Evolutionary conservation across 2,113 vertebrate genomes (phyloP), one percentile per base, ranked within the genome.

Genomic region (Ellobius talpinus): DNA sequence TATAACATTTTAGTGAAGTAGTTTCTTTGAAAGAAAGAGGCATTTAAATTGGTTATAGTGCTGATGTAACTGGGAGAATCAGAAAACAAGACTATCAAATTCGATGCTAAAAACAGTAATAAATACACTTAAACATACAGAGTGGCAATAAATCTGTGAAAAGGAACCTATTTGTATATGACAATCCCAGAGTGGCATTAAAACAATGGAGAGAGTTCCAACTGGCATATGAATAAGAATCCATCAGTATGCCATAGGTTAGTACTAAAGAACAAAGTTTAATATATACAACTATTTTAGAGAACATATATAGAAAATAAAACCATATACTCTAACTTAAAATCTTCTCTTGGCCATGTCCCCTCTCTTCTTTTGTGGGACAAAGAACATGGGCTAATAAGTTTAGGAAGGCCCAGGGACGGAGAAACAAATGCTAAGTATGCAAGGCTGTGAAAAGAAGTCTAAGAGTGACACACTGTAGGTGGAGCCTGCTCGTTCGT

Each of bases 1-100:
- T 9, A 52, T 23, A 47, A 47, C 45, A 89, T 78, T 79, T 96
- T 93, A 94, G 2, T 90, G 77, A 79, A 47, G 24, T 29, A 33
- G 45, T 36, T 87, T 92, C n/a, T 76, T 81, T 36, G 90, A 76
- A 95, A 90, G 13, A 55, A 24, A 36, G 1, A 4, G 39, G 36
- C 5, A 94, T 86, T 96, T 61, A 74, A 93, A 90, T 7, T 89
- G n/a, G 36, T 94, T 93, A 89, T 45, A 70, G 16, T 94, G 42
- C 72, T 52, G 89, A 90, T 47, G 31, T 45, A 96, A 66, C 7
- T 70, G 78, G 29, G 13, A 95, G 78, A 97, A 78, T 87, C 29
- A 90, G 5, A 76, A 90, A 81, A 85, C 61, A 73, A 42, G 0
- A 89, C 31, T 47, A 90, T 61, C 72, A 81, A 92, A 88, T 90